Base-by-base conservation (phyloP, 2,113 vertebrate genomes). In the Sclerurus mexicanus region DNA sequence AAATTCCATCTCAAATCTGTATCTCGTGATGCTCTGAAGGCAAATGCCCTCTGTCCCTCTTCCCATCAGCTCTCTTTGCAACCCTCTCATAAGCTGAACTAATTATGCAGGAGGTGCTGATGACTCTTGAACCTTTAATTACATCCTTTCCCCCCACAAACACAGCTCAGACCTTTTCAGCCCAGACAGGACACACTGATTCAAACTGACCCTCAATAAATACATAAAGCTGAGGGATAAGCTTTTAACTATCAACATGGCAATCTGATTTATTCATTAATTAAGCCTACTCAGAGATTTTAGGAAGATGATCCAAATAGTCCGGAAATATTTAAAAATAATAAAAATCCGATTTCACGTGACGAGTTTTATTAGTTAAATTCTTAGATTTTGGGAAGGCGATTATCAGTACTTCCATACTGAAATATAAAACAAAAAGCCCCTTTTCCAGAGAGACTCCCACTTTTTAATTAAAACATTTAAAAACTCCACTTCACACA, bases 401-500 rank as follows among this genome's bases (percentile, higher is more conserved):
- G 47, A 81, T 66, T 13, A 58, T 47, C 67, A 79, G 52, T 67
- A 76, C 75, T 92, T 87, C 85, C 46, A 19, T 3, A 7, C 4
- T 7, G 42, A 79, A 66, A 85, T 12, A 39, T 4, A 47, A 91
- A 68, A 4, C 14, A 31, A n/a, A 59, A 74, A 94, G 16, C 23
- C 62, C 46, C 42, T 14, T 4, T 15, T 40, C 35, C 67, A 67
- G n/a, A 44, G 52, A 50, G 10, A 22, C 46, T 72, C 50, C 75
- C 66, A 30, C 47, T 85, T 94, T 94, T 89, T 90, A 93, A 95
- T 92, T 83, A 85, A 93, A 94, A 55, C 56, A 28, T 69, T 40
- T 64, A 18, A 52, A 66, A 53, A 6, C 10, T 28, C 23, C 37
- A 5, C 6, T 67, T 83, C 50, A 37, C 18, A 39, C 49, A 6